Evolutionary conservation across 2,113 vertebrate species (phyloP), one percentile per base, ranked within the genome.

Genomic region (Epinephelus cyanopodus): DNA sequence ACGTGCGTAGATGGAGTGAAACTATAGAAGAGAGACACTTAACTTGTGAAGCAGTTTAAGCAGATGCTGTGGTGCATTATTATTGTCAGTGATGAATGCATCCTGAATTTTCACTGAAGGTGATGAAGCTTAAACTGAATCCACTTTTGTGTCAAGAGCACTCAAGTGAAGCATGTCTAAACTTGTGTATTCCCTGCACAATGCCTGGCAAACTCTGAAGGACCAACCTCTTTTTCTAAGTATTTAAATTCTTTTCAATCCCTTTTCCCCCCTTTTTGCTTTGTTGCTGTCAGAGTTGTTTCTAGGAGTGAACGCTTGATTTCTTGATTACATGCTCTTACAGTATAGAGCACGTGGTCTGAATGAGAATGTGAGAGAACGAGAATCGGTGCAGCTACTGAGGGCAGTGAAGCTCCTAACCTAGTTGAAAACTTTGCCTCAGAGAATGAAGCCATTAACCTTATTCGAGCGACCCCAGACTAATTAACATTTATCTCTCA

Each of bases 401-500:
- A 52, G 33, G n/a, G 10, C 8, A 27, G 6, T 68, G 52, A 3
- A 21, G 60, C 69, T 78, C 23, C 47, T 58, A 74, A 58, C 78
- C 65, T 48, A 13, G 25, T 52, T 64, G 45, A 68, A 83, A 80
- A 71, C 45, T 37, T 45, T 67, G 42, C 62, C 82, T 77, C 15
- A 47, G 48, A 67, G 77, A 84, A 58, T 54, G 47, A 74, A 63
- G 53, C 17, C 54, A 81, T 86, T 83, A 84, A 82, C 83, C 70
- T 86, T 33, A 54, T 74, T 66, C 48, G 66, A 85, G 53, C 83
- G 80, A 90, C 70, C 84, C 77, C 17, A n/a, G 60, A 72, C 69
- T 84, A 88, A 89, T 89, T 80, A 89, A 77, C 71, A 83, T 86
- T 82, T 57, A 81, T 85, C 58, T 85, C 58, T 74, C 57, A 83